phyloP scores from a whole-genome alignment of 2,797 vertebrate species.

The Gallinago solitaria region DNA sequence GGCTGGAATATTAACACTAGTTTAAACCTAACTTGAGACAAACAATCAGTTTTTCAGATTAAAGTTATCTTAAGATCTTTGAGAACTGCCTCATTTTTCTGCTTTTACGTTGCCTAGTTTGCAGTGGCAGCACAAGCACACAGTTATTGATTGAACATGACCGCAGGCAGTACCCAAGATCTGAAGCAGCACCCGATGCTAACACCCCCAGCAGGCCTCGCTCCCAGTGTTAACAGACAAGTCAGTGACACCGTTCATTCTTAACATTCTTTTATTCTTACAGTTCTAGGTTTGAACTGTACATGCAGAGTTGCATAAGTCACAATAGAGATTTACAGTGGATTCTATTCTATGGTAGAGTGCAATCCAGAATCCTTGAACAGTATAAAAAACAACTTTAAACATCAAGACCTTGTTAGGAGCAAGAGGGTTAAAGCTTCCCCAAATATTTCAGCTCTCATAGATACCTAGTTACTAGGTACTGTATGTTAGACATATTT shows the following conservation, averaged over 20 bases:
- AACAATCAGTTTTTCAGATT: rapidly evolving
- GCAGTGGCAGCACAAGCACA: rapidly evolving
- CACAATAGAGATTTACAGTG: conserved; percentile 76
- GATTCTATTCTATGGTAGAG: conserved; percentile 75
- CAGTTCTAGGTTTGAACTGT: conserved; percentile 67
- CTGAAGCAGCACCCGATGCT: rapidly evolving
- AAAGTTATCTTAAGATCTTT: rapidly evolving
- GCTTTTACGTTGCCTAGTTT: rapidly evolving
- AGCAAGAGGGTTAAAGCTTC: conserved; percentile 64
- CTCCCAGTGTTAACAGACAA: neutral
- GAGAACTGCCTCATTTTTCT: no score
- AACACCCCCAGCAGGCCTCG: rapidly evolving
- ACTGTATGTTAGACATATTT: conserved; percentile 35
- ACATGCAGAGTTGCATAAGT: conserved; percentile 77
- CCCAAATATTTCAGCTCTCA: conserved; percentile 54
- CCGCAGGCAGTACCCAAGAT: no score
- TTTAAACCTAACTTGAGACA: rapidly evolving
- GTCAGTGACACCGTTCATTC: neutral
- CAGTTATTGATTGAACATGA: rapidly evolving
- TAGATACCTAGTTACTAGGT: conserved; percentile 73
- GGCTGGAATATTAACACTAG: rapidly evolving
- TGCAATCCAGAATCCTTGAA: conserved; percentile 74
- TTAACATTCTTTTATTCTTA: conserved; percentile 69
- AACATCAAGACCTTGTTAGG: conserved; percentile 66
- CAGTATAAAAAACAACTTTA: conserved; percentile 69